Base-by-base conservation (phyloP, 2,888 invertebrate genomes). In the Ariolimax columbianus region DNA sequence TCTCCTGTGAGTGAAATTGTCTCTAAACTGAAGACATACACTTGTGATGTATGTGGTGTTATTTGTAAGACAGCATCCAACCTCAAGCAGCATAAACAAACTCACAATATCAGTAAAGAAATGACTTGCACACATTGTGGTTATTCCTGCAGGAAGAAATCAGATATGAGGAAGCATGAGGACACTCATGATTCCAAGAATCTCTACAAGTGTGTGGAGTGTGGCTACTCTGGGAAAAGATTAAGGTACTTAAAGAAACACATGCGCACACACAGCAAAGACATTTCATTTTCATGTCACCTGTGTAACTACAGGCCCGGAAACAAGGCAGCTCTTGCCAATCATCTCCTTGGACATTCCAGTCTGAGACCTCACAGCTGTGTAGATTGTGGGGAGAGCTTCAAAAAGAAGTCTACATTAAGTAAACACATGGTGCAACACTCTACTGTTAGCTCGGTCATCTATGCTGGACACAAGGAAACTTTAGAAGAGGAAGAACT, bases 271-370 rank as follows among this genome's bases (percentile, higher is more conserved):
- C 83, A 83, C 70, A 77, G 38, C n/a, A 63, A 43, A 68, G 47
- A 51, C 9, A 30, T 19, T 23, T 55, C 77, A 11, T 78, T 70
- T 70, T 68, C 83, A 14, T 78, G 78, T 51, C 78, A 77, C n/a
- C 14, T 83, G n/a, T 83, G 78, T 78, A 66, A 78, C 9, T 83
- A 55, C 26, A 26, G 78, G 33, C 38, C 78, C 30, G 6, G 0
- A 17, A 38, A 30, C n/a, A 78, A 83, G 40, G 36, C 3, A 55
- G n/a, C 55, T 33, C 73, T 85, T 30, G 83, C 80, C 7, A 68
- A 80, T n/a, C 87, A 87, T 55, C 55, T 85, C 30, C 63, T 59
- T 23, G 47, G 51, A 17, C 87, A 87, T 55, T 81, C 83, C 23
- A 84, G 68, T 59, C 72, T 85, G 77, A 85, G 82, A 75, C 66